phyloP scores from a whole-genome alignment of 2,113 vertebrate genomes.

The Apus apus region DNA sequence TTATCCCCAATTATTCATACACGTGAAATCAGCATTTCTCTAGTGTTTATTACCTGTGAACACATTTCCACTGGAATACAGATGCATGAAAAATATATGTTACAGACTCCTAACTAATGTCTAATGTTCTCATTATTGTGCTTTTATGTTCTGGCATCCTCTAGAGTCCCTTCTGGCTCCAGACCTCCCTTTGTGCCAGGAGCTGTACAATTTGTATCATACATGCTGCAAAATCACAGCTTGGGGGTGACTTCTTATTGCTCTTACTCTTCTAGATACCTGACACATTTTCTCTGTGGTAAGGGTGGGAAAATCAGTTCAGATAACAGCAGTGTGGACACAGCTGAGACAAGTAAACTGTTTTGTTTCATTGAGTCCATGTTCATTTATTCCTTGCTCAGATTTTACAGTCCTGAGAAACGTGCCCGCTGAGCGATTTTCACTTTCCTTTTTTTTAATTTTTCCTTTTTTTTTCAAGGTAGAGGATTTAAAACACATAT shows the following conservation, averaged over 20 bases:
- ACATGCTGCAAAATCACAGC: neutral
- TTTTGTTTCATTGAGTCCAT: rapidly evolving
- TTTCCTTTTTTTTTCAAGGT: neutral
- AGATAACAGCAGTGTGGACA: neutral
- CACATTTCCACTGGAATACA: neutral
- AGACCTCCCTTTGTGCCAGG: neutral
- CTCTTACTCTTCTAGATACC: neutral
- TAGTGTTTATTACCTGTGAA: neutral
- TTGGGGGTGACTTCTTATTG: neutral
- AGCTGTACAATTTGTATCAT: neutral
- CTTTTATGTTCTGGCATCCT: neutral
- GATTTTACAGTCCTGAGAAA: neutral
- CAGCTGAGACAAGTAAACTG: neutral
- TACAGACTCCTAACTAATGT: neutral
- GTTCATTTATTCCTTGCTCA: neutral
- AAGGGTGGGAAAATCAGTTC: neutral
- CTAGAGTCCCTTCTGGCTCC: neutral
- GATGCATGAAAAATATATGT: neutral
- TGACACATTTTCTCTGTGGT: neutral
- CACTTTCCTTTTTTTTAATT: neutral
- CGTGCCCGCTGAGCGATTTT: neutral
- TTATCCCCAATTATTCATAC: neutral
- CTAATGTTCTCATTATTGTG: neutral
- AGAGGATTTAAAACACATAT: neutral
- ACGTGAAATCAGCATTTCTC: neutral